phyloP scores from a whole-genome alignment of 2,797 vertebrate genomes.

The Streptopelia turtur region DNA sequence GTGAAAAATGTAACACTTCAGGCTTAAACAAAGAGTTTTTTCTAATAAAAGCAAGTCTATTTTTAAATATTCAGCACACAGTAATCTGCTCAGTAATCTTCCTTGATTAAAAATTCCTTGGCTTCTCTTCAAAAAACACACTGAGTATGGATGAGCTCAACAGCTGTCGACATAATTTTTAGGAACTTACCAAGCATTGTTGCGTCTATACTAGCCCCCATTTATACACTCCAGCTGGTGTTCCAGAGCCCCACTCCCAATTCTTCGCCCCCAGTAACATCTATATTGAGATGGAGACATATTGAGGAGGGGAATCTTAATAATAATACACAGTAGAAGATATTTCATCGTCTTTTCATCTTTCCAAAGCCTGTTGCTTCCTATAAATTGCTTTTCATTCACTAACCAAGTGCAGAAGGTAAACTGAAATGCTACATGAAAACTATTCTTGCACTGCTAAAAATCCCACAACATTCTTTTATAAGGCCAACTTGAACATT shows the following conservation, averaged over 20 bases:
- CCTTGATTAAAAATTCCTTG: slow-evolving; percentile 74
- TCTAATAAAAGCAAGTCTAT: slow-evolving; percentile 45
- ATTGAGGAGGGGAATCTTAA: not conserved
- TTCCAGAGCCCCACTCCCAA: not conserved
- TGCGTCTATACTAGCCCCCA: slow-evolving; percentile 20
- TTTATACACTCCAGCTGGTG: slow-evolving; percentile 50
- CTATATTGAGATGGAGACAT: slow-evolving; percentile 15
- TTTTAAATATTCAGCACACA: slow-evolving; percentile 53
- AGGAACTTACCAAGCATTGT: slow-evolving; percentile 55
- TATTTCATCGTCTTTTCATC: not conserved
- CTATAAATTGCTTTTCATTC: not conserved
- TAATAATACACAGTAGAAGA: not conserved
- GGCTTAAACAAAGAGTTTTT: slow-evolving; percentile 33
- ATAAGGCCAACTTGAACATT: not conserved
- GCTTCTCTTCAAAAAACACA: slow-evolving; percentile 63
- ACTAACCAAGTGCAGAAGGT: not conserved
- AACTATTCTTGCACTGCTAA: not conserved
- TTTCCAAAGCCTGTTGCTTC: not conserved
- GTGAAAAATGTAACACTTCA: slow-evolving; percentile 51
- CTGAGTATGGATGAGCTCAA: slow-evolving; percentile 44
- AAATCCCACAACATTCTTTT: not conserved
- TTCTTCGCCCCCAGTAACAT: not conserved
- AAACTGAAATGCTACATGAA: not conserved
- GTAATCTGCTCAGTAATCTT: slow-evolving; percentile 63
- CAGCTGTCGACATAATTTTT: slow-evolving; percentile 66